Conservation (phyloP, 1,140 invertebrate genomes). For the Nomia melanderi region DNA sequence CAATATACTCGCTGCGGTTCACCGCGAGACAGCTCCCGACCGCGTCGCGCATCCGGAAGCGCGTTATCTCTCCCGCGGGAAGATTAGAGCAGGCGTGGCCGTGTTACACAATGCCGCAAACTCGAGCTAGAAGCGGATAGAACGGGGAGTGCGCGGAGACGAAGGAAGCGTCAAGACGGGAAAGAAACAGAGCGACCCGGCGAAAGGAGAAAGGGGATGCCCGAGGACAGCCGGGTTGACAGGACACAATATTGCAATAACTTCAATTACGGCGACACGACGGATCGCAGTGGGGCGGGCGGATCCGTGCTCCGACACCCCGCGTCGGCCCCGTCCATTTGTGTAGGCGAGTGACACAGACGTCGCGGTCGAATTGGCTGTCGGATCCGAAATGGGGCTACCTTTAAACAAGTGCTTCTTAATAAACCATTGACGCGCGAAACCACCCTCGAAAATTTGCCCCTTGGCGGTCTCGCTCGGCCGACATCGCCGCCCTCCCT, state of each 20-base stretch:
- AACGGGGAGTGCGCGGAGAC: neutral
- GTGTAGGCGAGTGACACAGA: slow-evolving; percentile 71
- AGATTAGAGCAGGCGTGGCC: slow-evolving; percentile 72
- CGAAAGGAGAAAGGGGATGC: slow-evolving; percentile 10
- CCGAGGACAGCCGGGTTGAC: slow-evolving; percentile 67
- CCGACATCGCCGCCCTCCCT: slow-evolving; percentile 42
- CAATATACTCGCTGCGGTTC: neutral
- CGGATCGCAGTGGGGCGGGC: slow-evolving; percentile 68
- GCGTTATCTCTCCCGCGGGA: slow-evolving; percentile 58
- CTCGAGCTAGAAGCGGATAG: slow-evolving; percentile 63
- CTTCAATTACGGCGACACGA: slow-evolving; percentile 80
- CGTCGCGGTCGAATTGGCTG: slow-evolving; percentile 75
- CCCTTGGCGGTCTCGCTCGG: slow-evolving; percentile 54
- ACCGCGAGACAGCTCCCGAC: slow-evolving; percentile 1
- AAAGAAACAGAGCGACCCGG: neutral
- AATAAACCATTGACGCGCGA: slow-evolving; percentile 79
- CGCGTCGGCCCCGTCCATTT: slow-evolving; percentile 71
- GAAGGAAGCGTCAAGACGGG: slow-evolving; percentile 19
- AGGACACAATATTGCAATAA: slow-evolving; percentile 82
- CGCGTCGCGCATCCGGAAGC: neutral
- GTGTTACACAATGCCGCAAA: slow-evolving; percentile 71
- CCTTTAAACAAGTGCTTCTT: slow-evolving; percentile 82
- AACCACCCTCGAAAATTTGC: slow-evolving; percentile 67
- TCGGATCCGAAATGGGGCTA: slow-evolving; percentile 73
- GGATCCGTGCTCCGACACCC: slow-evolving; percentile 1